Conservation (phyloP, 1,140 invertebrate genomes). For the Cotesia typhae region DNA sequence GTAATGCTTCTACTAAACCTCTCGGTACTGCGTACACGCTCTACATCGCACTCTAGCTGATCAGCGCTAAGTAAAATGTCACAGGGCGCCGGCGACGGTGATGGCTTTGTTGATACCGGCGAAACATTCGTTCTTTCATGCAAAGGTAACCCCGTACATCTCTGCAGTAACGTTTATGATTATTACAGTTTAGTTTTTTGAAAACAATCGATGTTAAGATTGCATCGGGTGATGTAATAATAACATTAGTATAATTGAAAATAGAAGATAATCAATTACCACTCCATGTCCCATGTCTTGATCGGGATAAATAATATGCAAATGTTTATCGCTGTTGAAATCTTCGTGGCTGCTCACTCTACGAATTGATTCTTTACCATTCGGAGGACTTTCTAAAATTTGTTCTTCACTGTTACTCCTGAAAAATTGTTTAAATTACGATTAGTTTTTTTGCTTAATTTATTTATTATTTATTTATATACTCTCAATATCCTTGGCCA, state of each 20-base stretch:
- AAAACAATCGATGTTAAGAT: too few species aligned
- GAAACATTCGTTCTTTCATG: constrained; percentile 62
- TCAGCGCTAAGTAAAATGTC: constrained; percentile 55
- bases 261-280: constrained; percentile 45
- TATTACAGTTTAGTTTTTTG: constrained; percentile 15
- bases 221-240: too few species aligned
- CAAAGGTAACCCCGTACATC: constrained; percentile 57
- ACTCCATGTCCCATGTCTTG: constrained; percentile 62
- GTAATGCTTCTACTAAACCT: constrained; percentile 68
- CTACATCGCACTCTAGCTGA: constrained; percentile 64
- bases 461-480: too few species aligned
- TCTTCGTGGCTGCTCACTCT: constrained; percentile 74
- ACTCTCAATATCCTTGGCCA: too few species aligned
- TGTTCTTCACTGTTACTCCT: constrained; percentile 75
- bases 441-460: neutral
- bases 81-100: constrained; percentile 53
- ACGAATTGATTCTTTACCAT: constrained; percentile 66
- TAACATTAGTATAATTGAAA: constrained; percentile 3
- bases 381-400: constrained; percentile 59
- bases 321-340: constrained; percentile 67
- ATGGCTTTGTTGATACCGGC: constrained; percentile 54
- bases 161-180: constrained; percentile 45
- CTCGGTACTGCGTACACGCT: constrained; percentile 66
- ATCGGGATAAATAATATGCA: constrained; percentile 59
- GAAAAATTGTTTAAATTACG: constrained; percentile 30